Evolutionary conservation across 2,888 invertebrate genomes (phyloP).

Genomic region (Synergus gifuensis): DNA sequence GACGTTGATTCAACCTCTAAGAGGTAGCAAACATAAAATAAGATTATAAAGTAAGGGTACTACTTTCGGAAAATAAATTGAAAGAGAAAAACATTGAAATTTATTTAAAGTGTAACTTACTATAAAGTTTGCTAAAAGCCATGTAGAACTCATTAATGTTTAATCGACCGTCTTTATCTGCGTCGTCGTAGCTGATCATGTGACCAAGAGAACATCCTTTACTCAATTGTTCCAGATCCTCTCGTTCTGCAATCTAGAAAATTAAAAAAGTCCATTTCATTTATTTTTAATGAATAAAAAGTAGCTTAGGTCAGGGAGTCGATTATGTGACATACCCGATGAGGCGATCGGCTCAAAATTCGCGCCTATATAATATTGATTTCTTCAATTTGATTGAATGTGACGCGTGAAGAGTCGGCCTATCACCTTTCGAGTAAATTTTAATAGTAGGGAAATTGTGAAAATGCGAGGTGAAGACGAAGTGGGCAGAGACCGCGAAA

Average conservation of each 20-base stretch:
- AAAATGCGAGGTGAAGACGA: too few relatives aligned
- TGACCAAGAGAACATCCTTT: conserved; percentile 83
- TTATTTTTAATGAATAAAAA: conserved; percentile 4
- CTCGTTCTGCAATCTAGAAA: conserved; percentile 81
- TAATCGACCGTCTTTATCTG: conserved; percentile 82
- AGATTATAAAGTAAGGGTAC: background rate
- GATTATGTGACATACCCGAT: too few relatives aligned
- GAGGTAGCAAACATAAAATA: background rate
- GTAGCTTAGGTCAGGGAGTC: background rate
- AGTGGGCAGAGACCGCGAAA: too few relatives aligned
- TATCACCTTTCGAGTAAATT: too few relatives aligned
- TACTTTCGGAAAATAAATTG: background rate
- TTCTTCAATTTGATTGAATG: too few relatives aligned
- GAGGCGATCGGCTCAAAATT: too few relatives aligned
- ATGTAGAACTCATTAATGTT: conserved; percentile 87
- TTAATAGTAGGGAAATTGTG: too few relatives aligned
- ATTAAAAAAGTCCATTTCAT: conserved; percentile 11
- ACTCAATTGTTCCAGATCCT: conserved; percentile 83
- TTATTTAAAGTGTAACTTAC: conserved; percentile 78
- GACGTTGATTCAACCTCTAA: background rate
- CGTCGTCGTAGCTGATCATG: conserved; percentile 85
- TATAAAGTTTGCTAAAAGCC: conserved; percentile 87
- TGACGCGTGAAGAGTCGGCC: too few relatives aligned
- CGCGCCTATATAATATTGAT: too few relatives aligned
- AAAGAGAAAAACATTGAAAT: background rate